Percentiles rank a stretch among this genome's conserved stretches.
phyloP scores from a whole-genome alignment of 1,140 invertebrate species.

The Drosophila orosa region DNA sequence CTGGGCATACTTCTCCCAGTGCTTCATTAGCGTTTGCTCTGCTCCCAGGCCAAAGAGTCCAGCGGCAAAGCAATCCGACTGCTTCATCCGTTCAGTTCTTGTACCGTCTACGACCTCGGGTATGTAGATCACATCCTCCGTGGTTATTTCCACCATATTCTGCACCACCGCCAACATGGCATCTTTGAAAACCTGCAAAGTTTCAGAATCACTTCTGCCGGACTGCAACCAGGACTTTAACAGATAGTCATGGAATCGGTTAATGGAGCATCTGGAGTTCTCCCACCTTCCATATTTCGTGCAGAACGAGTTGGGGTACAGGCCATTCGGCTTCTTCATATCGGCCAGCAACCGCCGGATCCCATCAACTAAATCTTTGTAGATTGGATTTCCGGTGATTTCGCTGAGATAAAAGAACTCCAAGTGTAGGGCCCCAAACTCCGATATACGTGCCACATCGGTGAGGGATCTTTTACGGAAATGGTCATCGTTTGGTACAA shows the following conservation, averaged over 20 bases:
- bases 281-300: constrained; percentile 90
- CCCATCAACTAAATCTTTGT: constrained; percentile 92
- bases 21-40: constrained; percentile 86
- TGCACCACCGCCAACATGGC: constrained; percentile 91
- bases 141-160: constrained; percentile 92
- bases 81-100: constrained; percentile 98
- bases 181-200: constrained; percentile 95
- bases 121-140: constrained; percentile 93
- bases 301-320: constrained; percentile 99
- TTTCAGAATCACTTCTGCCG: constrained; percentile 90
- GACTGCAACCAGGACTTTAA: constrained; percentile 97
- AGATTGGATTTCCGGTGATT: constrained; percentile 95
- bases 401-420: constrained; percentile 98
- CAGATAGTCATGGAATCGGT: constrained; percentile 99
- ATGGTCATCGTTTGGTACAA: constrained; percentile 88
- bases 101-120: constrained; percentile 96
- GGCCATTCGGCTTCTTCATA: constrained; percentile 94
- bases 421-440: constrained; percentile 98
- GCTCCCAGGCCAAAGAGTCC: constrained; percentile 97
- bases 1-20: constrained; percentile 92
- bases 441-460: constrained; percentile 96
- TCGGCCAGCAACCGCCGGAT: constrained; percentile 92
- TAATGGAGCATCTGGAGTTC: constrained; percentile 89
- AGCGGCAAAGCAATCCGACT: constrained; percentile 97
- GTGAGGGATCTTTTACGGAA: constrained; percentile 94